phyloP scores from a whole-genome alignment of 2,113 vertebrate species.

The Psittacus erithacus region DNA sequence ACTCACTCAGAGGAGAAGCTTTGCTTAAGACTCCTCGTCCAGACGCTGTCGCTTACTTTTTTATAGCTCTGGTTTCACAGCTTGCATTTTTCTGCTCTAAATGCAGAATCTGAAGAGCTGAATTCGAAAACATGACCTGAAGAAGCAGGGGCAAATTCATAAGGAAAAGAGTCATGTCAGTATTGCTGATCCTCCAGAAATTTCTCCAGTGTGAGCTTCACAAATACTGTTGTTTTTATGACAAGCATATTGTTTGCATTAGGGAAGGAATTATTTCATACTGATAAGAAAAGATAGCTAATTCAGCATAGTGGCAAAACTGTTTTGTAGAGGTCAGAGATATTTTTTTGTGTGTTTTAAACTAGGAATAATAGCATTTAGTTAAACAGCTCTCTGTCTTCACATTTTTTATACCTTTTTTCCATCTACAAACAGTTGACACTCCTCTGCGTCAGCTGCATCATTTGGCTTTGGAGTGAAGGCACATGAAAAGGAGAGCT shows the following conservation, averaged over 20 bases:
- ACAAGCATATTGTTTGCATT: neutral
- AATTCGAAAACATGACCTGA: neutral
- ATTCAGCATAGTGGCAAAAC: neutral
- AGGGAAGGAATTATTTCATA: neutral
- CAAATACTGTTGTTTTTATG: neutral
- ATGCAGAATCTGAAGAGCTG: neutral
- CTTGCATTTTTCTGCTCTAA: neutral
- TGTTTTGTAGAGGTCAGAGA: neutral
- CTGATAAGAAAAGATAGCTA: neutral
- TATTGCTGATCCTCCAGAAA: neutral
- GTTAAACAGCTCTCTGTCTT: neutral
- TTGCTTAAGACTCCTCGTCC: neutral
- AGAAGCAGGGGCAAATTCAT: neutral
- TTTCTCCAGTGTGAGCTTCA: neutral
- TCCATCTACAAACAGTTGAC: neutral
- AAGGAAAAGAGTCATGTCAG: neutral
- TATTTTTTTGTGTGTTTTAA: neutral
- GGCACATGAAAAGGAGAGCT: neutral
- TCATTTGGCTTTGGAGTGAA: neutral
- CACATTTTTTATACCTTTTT: neutral
- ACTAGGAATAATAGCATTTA: neutral
- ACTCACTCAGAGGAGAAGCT: neutral
- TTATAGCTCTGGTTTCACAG: neutral
- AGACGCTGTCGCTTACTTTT: neutral
- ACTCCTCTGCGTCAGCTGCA: neutral